Evolutionary conservation across 2,113 vertebrate genomes (phyloP), one percentile per base, ranked within the genome.

Genomic region (Theropithecus gelada): DNA sequence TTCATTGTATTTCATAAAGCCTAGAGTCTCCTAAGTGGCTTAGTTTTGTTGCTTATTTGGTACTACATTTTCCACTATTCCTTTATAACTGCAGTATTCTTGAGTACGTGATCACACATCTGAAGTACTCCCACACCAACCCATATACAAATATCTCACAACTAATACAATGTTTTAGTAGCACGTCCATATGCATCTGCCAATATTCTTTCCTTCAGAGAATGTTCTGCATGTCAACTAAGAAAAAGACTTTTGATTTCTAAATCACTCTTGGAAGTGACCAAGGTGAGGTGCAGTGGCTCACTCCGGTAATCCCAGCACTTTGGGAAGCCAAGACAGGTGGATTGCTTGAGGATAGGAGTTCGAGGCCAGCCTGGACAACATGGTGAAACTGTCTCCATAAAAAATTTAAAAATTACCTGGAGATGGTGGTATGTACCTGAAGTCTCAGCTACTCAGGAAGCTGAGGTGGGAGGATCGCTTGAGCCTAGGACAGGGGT

Each of bases 201-300:
- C 45, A 95, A 40, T 72, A 86, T 85, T 95, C 23, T 79, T 81
- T 70, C 38, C 1, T 96, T 91, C 48, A 86, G 61, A 85, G n/a
- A 78, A 76, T 90, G 35, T 45, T 90, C 80, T 90, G 22, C 8
- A 3, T 50, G 17, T 88, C 70, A 90, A 59, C 75, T 93, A 78
- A 92, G 32, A 78, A 96, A 94, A 96, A 93, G 13, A 80, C 27
- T 85, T 88, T 14, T 59, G 11, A 90, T 73, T 94, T 91, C 35
- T 84, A 55, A 50, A 52, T 93, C 70, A 88, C 78, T 75, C 23
- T 83, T 78, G 87, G 35, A 83, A 88, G 25, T 88, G 17, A 84
- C 50, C 27, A 30, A 32, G 27, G 27, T 30, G 61, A 64, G 61
- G 27, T 6, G 27, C 61, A 64, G 52, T 55, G 52, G 52, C 52